Evolutionary conservation across 2,888 invertebrate species (phyloP), one percentile per base, ranked within the genome.

Genomic region (Troides oblongomaculatus): DNA sequence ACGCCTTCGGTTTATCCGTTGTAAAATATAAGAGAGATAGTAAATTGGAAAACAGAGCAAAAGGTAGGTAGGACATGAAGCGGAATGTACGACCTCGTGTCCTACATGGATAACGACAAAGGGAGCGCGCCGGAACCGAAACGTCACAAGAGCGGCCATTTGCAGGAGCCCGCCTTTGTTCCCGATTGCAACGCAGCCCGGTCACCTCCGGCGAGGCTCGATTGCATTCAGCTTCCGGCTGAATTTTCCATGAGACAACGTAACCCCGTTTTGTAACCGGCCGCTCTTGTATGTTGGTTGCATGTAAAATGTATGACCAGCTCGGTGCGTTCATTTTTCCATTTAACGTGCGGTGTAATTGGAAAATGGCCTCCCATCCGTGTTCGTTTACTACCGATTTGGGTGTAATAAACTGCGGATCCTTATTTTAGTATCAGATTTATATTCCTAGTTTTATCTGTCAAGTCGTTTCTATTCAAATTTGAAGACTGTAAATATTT

Each of bases 181-280:
- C 68, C 74, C 73, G 75, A 78, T 76, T 83, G 82, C 86, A 85
- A 78, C 78, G 74, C 77, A 75, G 74, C 76, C 78, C 81, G 85
- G 83, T 88, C 88, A 78, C 76, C 83, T 75, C 17, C 81, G 30
- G 30, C 85, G 83, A 88, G 88, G 78, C 77, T 83, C 89, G 89
- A 92, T 91, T 91, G 91, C 91, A 90, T 84, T 77, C 81, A 77
- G 85, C 85, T 87, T 89, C 89, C 88, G 85, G 74, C 85, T 91
- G 88, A 89, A 92, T 92, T 81, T 85, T 88, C 81, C 81, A 92
- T 89, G 87, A 89, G 85, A 60, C 64, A 61, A 56, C 64, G 71
- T 76, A 75, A 70, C 70, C 77, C 81, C 80, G 78, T 79, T 77
- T 74, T 78, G 83, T 87, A 88, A 90, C 89, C 87, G 83, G 84